Conservation (phyloP, 2,888 invertebrate genomes). For the Alitta virens region DNA sequence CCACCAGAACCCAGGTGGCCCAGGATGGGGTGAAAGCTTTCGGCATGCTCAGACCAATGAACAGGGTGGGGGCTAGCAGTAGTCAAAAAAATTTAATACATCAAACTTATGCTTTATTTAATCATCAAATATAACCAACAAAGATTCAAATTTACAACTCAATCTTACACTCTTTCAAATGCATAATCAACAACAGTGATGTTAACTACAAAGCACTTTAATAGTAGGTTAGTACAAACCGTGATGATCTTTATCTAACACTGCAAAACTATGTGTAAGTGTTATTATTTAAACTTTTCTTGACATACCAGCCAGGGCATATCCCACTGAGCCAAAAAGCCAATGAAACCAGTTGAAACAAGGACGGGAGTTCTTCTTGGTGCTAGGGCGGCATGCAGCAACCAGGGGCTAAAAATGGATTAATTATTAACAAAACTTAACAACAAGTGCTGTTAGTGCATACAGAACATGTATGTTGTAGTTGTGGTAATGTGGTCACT, state of each 20-base stretch:
- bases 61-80: slow-evolving; percentile 83
- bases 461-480: too few species aligned
- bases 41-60: slow-evolving; percentile 82
- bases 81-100: not conserved
- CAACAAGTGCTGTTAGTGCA: too few species aligned
- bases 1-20: slow-evolving; percentile 84
- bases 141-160: too few species aligned
- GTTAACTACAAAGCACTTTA: too few species aligned
- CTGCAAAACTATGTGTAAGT: too few species aligned
- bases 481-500: too few species aligned
- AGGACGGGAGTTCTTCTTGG: slow-evolving; percentile 44
- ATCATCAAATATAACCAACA: not conserved
- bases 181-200: too few species aligned
- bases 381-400: slow-evolving; percentile 48
- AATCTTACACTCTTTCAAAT: too few species aligned
- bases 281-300: not conserved
- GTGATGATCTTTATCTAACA: too few species aligned
- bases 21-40: slow-evolving; percentile 84
- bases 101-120: not conserved
- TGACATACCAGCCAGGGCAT: slow-evolving; percentile 53
- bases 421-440: too few species aligned
- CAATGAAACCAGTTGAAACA: slow-evolving; percentile 57
- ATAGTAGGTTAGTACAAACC: too few species aligned
- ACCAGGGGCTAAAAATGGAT: slow-evolving; percentile 52
- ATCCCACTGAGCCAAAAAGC: slow-evolving; percentile 53